Evolutionary conservation across 2,113 vertebrate species (phyloP).

Genomic region (Sinocyclocheilus anshuiensis): DNA sequence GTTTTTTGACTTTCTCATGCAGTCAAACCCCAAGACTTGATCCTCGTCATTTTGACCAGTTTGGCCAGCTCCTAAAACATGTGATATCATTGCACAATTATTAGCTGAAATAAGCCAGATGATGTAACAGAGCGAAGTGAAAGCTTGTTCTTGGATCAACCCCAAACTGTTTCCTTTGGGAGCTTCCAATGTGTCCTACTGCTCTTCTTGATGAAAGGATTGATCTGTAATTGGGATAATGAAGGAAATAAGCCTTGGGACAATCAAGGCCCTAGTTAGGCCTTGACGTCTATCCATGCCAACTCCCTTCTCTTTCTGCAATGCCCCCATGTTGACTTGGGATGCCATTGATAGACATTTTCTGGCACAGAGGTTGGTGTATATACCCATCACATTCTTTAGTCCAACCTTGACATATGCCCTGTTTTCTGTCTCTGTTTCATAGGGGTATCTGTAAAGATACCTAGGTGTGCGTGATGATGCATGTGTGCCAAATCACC

Average conservation of each 20-base stretch:
- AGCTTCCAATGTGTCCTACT: not conserved
- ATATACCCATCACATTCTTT: not conserved
- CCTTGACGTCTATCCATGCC: conserved; percentile 25
- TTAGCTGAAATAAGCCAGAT: conserved; percentile 44
- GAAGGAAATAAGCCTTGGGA: conserved; percentile 27
- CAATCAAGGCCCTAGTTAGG: not conserved
- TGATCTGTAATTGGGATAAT: conserved; percentile 43
- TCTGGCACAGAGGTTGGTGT: conserved; percentile 6
- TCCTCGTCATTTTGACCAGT: conserved; percentile 15
- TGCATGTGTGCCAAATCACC: conserved; percentile 20
- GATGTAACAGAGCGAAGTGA: conserved; percentile 39
- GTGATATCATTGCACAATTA: conserved; percentile 46
- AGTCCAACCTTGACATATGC: not conserved
- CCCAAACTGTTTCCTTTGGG: conserved; percentile 28
- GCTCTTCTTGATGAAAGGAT: conserved; percentile 3
- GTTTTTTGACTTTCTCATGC: not conserved
- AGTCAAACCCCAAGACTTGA: not conserved
- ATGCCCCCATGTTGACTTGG: not conserved
- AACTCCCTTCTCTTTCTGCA: not conserved
- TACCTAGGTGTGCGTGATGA: conserved; percentile 17
- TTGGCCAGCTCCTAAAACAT: conserved; percentile 33
- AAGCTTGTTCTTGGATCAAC: conserved; percentile 47
- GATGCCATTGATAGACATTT: not conserved
- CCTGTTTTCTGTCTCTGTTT: not conserved
- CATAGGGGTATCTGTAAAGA: not conserved